Evolutionary conservation across 2,113 vertebrate genomes (phyloP), one percentile per base, ranked within the genome.

Genomic region (Arothron firmamentum): DNA sequence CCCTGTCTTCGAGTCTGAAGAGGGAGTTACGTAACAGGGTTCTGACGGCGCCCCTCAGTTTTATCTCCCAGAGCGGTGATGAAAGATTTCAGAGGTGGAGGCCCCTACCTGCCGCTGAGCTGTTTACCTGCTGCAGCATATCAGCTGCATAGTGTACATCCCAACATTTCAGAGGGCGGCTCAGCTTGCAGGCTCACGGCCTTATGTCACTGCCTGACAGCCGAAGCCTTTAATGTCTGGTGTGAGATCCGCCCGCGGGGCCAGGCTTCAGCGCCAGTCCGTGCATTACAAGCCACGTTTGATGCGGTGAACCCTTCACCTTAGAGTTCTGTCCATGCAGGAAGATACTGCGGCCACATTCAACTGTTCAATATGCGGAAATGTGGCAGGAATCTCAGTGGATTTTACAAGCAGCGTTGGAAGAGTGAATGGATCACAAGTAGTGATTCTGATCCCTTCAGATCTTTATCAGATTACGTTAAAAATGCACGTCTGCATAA

Each of bases 211-310:
- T 42, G 70, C 56, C 51, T 12, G 11, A 12, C 34, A 38, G 34
- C 34, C 34, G 34, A 10, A 38, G 67, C 56, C 67, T 89, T 87
- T 86, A 75, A 89, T 85, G 83, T 86, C 67, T 82, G 84, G 81
- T 65, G 78, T 82, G 80, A 17, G 6, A 71, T 42, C 56, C 57
- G 43, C 62, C 65, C 70, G 14, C 70, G 52, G 52, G 70, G 61
- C 48, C 48, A 28, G 28, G 28, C 28, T 28, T 6, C 28, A 28
- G 3, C 28, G 3, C 28, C 28, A 28, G 28, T 6, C 28, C 28
- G 28, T n/a, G n/a, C n/a, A n/a, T n/a, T n/a, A n/a, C n/a, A n/a
- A n/a, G n/a, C 28, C 6, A 6, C 28, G 1, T 28, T 28, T 28
- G 28, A 28, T 28, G 28, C 6, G 28, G 28, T 4, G 1, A 12